Evolutionary conservation across 2,888 invertebrate genomes (phyloP).

Genomic region (Elegia similella): DNA sequence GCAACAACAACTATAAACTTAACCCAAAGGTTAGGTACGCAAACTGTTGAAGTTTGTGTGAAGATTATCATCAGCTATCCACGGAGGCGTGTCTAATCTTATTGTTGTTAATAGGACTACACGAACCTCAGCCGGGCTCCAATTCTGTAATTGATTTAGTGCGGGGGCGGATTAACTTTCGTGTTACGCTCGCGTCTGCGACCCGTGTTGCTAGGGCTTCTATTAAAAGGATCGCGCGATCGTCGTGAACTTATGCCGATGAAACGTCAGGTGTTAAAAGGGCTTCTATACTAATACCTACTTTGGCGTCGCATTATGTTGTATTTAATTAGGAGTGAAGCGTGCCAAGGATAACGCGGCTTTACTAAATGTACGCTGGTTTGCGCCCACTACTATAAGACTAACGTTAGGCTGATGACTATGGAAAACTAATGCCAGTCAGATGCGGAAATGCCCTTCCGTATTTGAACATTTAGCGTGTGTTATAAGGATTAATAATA

Average conservation of each 20-base stretch:
- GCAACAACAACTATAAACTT: conserved; percentile 19
- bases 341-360: conserved; percentile 23
- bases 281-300: conserved; percentile 39
- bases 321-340: conserved; percentile 34
- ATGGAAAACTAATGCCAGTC: not conserved
- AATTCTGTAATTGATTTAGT: conserved; percentile 67
- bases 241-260: conserved; percentile 48
- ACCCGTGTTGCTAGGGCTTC: conserved; percentile 54
- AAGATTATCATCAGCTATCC: conserved; percentile 52
- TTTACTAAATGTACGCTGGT: not conserved
- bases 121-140: conserved; percentile 41
- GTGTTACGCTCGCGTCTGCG: conserved; percentile 27
- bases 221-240: conserved; percentile 69
- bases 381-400: not conserved
- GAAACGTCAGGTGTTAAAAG: conserved; percentile 41
- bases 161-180: conserved; percentile 61
- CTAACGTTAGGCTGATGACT: not conserved
- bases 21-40: conserved; percentile 34
- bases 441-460: not conserved
- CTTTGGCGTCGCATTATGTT: conserved; percentile 33
- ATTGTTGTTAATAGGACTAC: conserved; percentile 62
- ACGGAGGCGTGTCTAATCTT: conserved; percentile 59
- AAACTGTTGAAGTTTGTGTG: conserved; percentile 51
- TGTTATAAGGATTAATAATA: too few relatives aligned
- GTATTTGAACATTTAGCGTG: not conserved